Percentiles rank a stretch among this genome's conserved stretches.
phyloP scores from a whole-genome alignment of 2,113 vertebrate genomes.

The Uropsilus gracilis region DNA sequence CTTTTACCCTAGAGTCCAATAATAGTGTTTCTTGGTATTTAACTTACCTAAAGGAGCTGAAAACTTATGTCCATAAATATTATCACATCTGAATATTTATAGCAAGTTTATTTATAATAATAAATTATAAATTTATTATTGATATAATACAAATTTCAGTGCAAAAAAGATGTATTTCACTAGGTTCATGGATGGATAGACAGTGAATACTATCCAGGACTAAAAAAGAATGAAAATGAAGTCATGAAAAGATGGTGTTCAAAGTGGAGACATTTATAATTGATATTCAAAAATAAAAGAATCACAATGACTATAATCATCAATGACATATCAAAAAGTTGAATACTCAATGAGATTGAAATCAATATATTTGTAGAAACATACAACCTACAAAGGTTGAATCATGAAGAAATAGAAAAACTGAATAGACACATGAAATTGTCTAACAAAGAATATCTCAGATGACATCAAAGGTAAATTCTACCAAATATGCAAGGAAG shows the following conservation, averaged over 20 bases:
- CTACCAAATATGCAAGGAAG: background rate
- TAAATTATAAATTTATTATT: too few relatives aligned
- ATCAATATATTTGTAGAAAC: background rate
- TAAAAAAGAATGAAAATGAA: background rate
- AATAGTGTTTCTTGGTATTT: background rate
- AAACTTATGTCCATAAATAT: background rate
- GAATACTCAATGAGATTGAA: background rate
- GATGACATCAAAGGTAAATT: background rate
- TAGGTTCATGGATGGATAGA: background rate
- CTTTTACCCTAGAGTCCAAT: background rate
- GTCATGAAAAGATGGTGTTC: background rate
- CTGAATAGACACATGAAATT: background rate
- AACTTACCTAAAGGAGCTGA: background rate
- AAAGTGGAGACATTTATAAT: background rate
- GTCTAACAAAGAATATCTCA: background rate
- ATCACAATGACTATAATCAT: background rate
- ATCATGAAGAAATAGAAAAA: background rate
- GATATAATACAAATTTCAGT: background rate
- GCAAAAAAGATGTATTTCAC: background rate
- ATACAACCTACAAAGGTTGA: background rate
- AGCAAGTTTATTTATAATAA: background rate
- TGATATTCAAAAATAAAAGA: background rate
- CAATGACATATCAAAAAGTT: background rate
- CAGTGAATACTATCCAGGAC: background rate
- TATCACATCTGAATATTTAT: background rate